Evolutionary conservation across 2,888 invertebrate species (phyloP), one percentile per base, ranked within the genome.

Genomic region (Caenorhabditis becei): DNA sequence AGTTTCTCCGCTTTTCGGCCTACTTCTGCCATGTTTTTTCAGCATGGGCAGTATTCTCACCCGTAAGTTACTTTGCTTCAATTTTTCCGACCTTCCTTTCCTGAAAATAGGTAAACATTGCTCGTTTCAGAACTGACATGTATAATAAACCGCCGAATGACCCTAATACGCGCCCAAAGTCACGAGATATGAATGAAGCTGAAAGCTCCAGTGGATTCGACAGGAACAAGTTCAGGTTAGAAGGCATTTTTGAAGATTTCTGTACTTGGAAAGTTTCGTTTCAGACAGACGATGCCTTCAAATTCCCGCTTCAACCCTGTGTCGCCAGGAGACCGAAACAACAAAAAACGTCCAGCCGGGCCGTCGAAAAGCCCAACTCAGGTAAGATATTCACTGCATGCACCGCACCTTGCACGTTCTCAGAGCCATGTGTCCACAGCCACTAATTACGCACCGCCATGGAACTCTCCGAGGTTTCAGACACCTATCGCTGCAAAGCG

Each of bases 371-470:
- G 35, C 5, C 74, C 74, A 3, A 74, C 74, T 4, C 65, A 54
- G 54, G 54, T 54, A 28, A 32, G 32, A 32, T 32, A n/a, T 32
- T 32, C 32, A 7, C 4, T 32, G 32, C 32, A 32, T 32, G 32
- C 32, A 32, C 32, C 32, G 32, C 32, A 32, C 32, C 32, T 32
- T 10, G 10, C 32, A 7, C 32, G 10, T 3, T 54, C 49, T 23
- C 54, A 79, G 67, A 79, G 78, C 18, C 41, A 32, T 18, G 61
- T 49, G 20, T 79, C 78, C 18, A 72, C 44, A 7, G 66, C 49
- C 1, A 79, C 78, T 28, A 79, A 41, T 4, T 79, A 79, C 51
- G 56, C 61, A 3, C 54, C 59, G 26, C 78, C 78, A 26, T 79
- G 78, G 78, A 72, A 28, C 5, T 79, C 78, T 4, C 71, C 70